A percentile compares a stretch with the other conserved stretches of the same genome.
Conservation (phyloP, 2,797 vertebrate species). For the Momotus momota region DNA sequence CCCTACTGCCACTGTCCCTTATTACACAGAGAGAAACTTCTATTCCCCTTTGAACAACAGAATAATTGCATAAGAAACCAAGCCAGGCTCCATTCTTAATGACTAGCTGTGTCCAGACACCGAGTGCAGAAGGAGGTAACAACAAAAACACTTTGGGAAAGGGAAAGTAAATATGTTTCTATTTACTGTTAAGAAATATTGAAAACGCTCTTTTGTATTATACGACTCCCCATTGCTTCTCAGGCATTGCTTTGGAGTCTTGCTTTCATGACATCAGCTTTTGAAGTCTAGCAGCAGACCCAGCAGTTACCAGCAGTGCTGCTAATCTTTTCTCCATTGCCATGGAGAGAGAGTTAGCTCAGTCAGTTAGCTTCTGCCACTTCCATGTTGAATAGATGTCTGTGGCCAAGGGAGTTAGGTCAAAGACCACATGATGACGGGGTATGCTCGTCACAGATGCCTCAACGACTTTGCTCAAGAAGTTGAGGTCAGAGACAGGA, state of each 20-base stretch:
- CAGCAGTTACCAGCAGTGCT: neutral
- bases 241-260: neutral
- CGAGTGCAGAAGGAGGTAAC: neutral
- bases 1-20: neutral
- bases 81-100: neutral
- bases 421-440: slow-evolving; percentile 62
- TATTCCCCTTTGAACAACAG: neutral
- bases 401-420: slow-evolving; percentile 8
- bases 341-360: neutral
- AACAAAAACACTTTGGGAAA: neutral
- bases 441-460: slow-evolving; percentile 43
- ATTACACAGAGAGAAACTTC: neutral
- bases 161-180: neutral
- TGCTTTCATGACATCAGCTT: neutral
- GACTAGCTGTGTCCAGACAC: neutral
- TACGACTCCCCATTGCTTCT: rapidly evolving
- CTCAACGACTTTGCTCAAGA: slow-evolving; percentile 33
- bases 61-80: neutral
- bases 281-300: neutral
- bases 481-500: slow-evolving; percentile 57
- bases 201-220: neutral
- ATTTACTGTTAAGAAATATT: neutral
- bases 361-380: neutral
- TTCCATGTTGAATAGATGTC: neutral
- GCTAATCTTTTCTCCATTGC: neutral